Evolutionary conservation across 2,113 vertebrate genomes (phyloP), one percentile per base, ranked within the genome.

Genomic region (Sinocyclocheilus maitianheensis): DNA sequence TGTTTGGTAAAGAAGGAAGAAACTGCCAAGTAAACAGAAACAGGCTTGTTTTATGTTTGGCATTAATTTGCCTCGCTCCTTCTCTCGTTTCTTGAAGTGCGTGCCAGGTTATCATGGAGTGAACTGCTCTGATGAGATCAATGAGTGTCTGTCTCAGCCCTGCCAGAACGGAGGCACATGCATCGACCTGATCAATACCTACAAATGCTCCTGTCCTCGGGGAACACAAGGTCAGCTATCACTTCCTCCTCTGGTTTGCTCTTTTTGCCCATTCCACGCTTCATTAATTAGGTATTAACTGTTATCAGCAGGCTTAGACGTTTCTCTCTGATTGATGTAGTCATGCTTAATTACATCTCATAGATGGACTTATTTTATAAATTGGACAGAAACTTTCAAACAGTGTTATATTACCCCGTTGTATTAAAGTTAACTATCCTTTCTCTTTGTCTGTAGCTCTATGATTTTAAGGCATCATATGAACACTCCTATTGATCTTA

Each of bases 151-250:
- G 88, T 99, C 98, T 62, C 96, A 96, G 89, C 98, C 98, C 0
- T 99, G 98, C 93, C 97, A 97, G 92, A 96, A 99, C 0, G 97
- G 98, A 85, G 98, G 98, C 89, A 99, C 97, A 89, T 99, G 98
- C 93, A 97, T 99, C 77, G 97, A 99, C 94, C 96, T 99, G 92
- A 95, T 96, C 96, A 97, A 99, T 95, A 97, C 96, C 93, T 99
- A 99, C 96, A 99, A 98, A 95, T 99, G 98, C 91, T 99, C 98
- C 85, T 99, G 98, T 92, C 98, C 98, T 74, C 93, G 97, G 86
- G 98, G 98, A 92, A 99, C 97, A 0, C 98, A 99, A 96, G 98
- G 98, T 99, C 92, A 93, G 94, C 89, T 91, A 89, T 79, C 83
- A 82, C 86, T 88, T 86, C 81, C 85, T 84, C 77, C 84, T 77